phyloP scores from a whole-genome alignment of 23 tunicate species.

The Aplidium turbinatum region DNA sequence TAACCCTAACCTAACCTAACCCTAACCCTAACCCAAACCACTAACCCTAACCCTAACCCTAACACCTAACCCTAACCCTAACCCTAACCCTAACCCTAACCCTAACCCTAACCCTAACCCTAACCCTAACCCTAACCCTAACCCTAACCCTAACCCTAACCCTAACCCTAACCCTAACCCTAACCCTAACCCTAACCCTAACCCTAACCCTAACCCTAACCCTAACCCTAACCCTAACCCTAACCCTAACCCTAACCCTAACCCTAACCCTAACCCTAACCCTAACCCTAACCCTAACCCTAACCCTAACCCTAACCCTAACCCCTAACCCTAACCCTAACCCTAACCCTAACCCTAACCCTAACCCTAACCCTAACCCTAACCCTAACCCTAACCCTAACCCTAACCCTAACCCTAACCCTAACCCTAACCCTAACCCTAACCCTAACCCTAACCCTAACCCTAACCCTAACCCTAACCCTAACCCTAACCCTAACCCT shows the following conservation, averaged over 20 bases:
- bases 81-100: slow-evolving; percentile 73
- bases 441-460: slow-evolving; percentile 69
- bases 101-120: slow-evolving; percentile 76
- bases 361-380: slow-evolving; percentile 90
- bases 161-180: slow-evolving; percentile 54
- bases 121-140: slow-evolving; percentile 71
- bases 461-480: slow-evolving; percentile 64
- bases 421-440: slow-evolving; percentile 76
- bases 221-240: slow-evolving; percentile 71
- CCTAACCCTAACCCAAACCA: slow-evolving; percentile 52
- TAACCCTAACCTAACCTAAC: slow-evolving; percentile 63
- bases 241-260: slow-evolving; percentile 71
- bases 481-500: slow-evolving; percentile 63
- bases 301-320: slow-evolving; percentile 71
- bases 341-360: slow-evolving; percentile 88
- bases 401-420: slow-evolving; percentile 84
- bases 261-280: slow-evolving; percentile 72
- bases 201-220: slow-evolving; percentile 72
- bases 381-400: slow-evolving; percentile 90
- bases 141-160: slow-evolving; percentile 59
- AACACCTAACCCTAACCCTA: too few species aligned
- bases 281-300: slow-evolving; percentile 73
- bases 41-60: too few species aligned
- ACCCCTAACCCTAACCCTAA: too few species aligned
- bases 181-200: slow-evolving; percentile 58